Base-by-base conservation (phyloP, 2,113 vertebrate genomes). In the Pollachius pollachius region DNA sequence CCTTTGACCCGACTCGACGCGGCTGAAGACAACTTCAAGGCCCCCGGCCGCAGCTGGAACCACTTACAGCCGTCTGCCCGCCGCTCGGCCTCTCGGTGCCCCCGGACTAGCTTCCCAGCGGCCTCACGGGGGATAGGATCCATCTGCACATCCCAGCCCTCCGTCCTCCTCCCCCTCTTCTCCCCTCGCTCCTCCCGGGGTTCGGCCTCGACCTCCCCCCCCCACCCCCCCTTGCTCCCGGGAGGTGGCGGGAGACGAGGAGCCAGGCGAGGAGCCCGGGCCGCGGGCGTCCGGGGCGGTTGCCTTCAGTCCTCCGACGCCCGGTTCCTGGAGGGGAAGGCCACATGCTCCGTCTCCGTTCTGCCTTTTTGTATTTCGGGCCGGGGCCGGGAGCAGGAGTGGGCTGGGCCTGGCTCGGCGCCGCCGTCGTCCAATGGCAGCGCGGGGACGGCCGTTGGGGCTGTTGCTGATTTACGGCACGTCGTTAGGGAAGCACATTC, bases 11-110 rank as follows among this genome's bases (percentile, higher is more conserved):
- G 78, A 74, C 75, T 90, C 90, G 91, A 91, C 90, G 91, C 91
- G 90, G 87, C 91, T 90, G 85, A 87, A 91, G 85, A 79, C 91
- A 90, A 90, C 90, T 91, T 90, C 89, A 92, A 92, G 90, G 90
- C 91, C 85, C 88, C 41, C 68, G 7, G 77, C 78, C 85, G 87
- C 91, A 91, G 91, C 91, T 92, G 91, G 86, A 86, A 91, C 90
- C 88, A 87, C 89, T 92, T 91, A 92, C 66, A 59, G 84, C 78
- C 83, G 84, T 86, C 89, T 87, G 78, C 82, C 41, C 82, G 68
- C 75, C 62, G 75, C 80, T 81, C 82, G 84, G 80, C 85, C 89
- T 75, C 81, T 86, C 73, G 15, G 34, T 84, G 78, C 85, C 88
- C 88, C 78, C 81, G 9, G 78, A 75, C 83, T 75, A 83, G 84